phyloP scores from a whole-genome alignment of 2,113 vertebrate species.

The Chroicocephalus ridibundus region DNA sequence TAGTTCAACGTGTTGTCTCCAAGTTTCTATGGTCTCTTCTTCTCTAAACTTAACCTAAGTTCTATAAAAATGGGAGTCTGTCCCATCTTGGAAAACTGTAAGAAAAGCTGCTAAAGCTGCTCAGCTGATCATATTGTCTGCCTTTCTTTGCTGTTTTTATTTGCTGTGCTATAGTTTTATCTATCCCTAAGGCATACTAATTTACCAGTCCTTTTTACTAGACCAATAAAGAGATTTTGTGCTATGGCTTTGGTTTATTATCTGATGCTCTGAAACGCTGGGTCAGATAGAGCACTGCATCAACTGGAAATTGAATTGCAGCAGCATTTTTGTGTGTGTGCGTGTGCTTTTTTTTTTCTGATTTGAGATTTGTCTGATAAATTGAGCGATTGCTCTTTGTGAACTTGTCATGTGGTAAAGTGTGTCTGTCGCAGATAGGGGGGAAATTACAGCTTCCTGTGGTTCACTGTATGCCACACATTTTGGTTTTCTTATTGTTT shows the following conservation, averaged over 20 bases:
- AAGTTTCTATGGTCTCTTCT: neutral
- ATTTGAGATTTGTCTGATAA: neutral
- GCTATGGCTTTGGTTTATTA: neutral
- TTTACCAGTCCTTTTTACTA: neutral
- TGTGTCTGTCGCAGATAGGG: neutral
- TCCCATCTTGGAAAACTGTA: neutral
- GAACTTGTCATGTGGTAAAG: neutral
- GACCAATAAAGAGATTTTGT: constrained; percentile 18
- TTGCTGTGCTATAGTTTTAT: neutral
- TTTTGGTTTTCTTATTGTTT: neutral
- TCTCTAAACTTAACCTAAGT: neutral
- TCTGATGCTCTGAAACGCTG: neutral
- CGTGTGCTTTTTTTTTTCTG: neutral
- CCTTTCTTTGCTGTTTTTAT: neutral
- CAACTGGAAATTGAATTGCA: neutral
- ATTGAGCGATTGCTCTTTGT: neutral
- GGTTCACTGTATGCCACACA: neutral
- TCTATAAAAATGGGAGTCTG: neutral
- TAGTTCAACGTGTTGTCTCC: neutral
- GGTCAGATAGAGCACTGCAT: neutral
- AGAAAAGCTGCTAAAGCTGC: neutral
- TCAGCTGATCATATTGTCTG: neutral
- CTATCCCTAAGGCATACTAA: neutral
- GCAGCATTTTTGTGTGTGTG: neutral
- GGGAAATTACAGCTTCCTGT: neutral